These are phyloP conservation scores for Atractosteus spatula DNA, from an alignment of 2,113 vertebrate species.

Conservation along the genomic window DNA sequence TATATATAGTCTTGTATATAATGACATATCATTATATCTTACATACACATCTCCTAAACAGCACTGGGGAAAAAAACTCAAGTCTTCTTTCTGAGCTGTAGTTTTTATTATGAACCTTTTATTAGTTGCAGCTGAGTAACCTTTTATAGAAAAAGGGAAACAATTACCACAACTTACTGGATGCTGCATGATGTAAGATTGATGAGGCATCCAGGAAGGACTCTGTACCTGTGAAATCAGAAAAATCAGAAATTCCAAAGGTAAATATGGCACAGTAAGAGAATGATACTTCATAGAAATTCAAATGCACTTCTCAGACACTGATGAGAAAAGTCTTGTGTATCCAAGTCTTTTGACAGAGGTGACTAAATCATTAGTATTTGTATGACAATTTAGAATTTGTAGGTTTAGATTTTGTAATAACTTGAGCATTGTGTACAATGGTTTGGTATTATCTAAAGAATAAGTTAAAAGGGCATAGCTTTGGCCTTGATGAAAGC, in stretches of 20 bases:
- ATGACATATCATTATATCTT: no score
- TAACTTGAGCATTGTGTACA: no score
- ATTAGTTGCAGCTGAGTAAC: not conserved
- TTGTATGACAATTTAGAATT: no score
- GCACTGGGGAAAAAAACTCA: not conserved
- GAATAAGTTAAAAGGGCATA: not conserved
- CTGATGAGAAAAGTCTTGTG: no score
- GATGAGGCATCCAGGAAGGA: slow-evolving; percentile 94
- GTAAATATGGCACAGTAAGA: no score
- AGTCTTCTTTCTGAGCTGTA: not conserved
- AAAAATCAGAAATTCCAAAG: slow-evolving; percentile 14
- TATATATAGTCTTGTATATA: no score
- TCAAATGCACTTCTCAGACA: no score
- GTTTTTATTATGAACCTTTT: not conserved
- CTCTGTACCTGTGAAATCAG: slow-evolving; percentile 83
- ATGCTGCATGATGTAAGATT: slow-evolving; percentile 95
- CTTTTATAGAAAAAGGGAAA: not conserved
- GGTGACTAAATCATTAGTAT: no score
- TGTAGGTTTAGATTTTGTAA: no score
- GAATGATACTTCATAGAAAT: no score
- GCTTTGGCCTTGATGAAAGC: not conserved
- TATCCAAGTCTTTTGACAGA: no score
- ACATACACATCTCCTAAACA: not conserved
- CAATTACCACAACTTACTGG: slow-evolving; percentile 76
- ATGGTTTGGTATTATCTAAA: not conserved